A percentile compares a stretch with the other conserved stretches of the same genome.
Evolutionary conservation across 2,797 vertebrate genomes (phyloP).

Genomic region (Macrochelys suwanniensis): DNA sequence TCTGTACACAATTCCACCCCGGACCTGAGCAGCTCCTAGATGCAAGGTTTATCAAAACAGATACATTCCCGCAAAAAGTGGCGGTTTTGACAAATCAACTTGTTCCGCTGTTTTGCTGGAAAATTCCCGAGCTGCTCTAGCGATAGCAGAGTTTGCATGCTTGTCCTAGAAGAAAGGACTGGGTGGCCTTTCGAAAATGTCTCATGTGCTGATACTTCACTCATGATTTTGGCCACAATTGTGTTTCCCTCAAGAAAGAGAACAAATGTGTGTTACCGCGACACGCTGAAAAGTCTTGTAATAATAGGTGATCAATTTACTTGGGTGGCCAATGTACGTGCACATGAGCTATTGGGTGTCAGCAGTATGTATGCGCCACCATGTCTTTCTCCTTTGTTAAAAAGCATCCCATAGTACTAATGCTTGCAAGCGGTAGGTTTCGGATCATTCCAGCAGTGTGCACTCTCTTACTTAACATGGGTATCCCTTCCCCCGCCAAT

Average conservation of each 20-base stretch:
- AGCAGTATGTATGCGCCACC: not conserved
- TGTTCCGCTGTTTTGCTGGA: not conserved
- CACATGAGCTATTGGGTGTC: not conserved
- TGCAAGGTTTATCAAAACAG: too few relatives aligned
- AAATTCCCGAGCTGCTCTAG: not conserved
- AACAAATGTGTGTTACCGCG: not conserved
- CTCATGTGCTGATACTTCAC: not conserved
- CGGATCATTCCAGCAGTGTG: not conserved
- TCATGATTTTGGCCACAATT: fast-evolving
- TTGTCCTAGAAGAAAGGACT: fast-evolving
- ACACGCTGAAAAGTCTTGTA: not conserved
- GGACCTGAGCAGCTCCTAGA: too few relatives aligned
- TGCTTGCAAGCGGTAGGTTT: not conserved
- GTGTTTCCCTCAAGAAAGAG: not conserved
- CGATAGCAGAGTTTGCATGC: fast-evolving
- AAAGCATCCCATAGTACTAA: not conserved
- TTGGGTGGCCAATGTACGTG: not conserved
- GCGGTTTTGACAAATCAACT: not conserved
- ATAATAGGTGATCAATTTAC: not conserved
- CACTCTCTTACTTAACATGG: not conserved
- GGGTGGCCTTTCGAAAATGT: fast-evolving
- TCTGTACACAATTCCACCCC: too few relatives aligned
- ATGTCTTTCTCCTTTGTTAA: not conserved
- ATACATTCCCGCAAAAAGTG: too few relatives aligned
- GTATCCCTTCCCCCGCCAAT: not conserved